Percentiles rank a stretch among this genome's conserved stretches.
Evolutionary conservation across 2,113 vertebrate species (phyloP).

Genomic region (Plecotus auritus): DNA sequence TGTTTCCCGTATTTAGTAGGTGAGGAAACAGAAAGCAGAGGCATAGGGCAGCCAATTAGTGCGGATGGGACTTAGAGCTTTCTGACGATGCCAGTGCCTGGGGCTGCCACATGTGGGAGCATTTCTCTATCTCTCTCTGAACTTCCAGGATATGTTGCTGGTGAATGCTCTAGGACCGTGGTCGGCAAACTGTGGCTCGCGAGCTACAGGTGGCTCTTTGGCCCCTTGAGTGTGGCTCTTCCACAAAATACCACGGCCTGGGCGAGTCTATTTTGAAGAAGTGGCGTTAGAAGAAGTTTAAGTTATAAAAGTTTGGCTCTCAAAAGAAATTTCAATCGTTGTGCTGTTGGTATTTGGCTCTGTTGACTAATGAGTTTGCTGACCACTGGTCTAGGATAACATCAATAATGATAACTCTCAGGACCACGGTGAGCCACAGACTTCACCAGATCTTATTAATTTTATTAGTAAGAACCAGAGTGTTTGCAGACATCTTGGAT

Average conservation of each 20-base stretch:
- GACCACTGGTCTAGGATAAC: not conserved
- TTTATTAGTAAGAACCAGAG: not conserved
- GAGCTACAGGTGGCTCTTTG: too few relatives aligned
- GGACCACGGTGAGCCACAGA: not conserved
- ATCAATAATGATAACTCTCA: not conserved
- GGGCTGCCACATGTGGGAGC: not conserved
- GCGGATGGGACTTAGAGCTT: not conserved
- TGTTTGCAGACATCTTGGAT: not conserved
- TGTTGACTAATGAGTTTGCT: too few relatives aligned
- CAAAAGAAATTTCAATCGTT: too few relatives aligned
- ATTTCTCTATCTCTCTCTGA: not conserved
- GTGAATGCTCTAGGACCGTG: not conserved
- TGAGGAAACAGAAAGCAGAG: constrained; percentile 28
- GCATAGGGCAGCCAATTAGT: not conserved
- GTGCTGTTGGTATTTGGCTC: too few relatives aligned
- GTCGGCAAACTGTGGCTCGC: too few relatives aligned
- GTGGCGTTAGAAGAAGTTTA: too few relatives aligned
- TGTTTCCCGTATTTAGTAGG: constrained; percentile 21
- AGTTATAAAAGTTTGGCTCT: too few relatives aligned
- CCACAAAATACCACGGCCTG: too few relatives aligned
- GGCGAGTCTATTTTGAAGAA: too few relatives aligned
- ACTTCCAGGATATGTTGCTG: not conserved
- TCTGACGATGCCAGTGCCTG: not conserved
- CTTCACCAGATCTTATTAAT: not conserved
- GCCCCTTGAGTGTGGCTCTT: too few relatives aligned